phyloP scores from a whole-genome alignment of 2,797 vertebrate species.

The Varecia variegata region DNA sequence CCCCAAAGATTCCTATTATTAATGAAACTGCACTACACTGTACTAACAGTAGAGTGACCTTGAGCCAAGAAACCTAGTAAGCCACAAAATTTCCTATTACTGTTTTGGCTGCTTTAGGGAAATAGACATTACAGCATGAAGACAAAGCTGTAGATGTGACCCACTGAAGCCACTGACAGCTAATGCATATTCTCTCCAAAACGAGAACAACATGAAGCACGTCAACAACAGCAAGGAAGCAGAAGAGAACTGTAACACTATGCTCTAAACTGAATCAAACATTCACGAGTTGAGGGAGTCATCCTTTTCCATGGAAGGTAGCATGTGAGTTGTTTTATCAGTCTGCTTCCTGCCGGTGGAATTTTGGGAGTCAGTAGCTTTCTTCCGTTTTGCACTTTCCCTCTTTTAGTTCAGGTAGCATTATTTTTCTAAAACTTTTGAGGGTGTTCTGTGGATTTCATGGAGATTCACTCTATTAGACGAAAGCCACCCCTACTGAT shows the following conservation, averaged over 20 bases:
- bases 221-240: not conserved
- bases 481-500: too few relatives aligned
- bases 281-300: not conserved
- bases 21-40: not conserved
- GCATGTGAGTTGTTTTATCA: not conserved
- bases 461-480: too few relatives aligned
- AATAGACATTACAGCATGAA: not conserved
- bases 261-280: not conserved
- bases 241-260: not conserved
- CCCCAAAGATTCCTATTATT: not conserved
- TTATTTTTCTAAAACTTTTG: not conserved
- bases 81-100: not conserved
- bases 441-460: too few relatives aligned
- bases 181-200: not conserved
- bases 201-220: not conserved
- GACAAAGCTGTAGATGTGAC: not conserved
- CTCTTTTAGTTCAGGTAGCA: not conserved
- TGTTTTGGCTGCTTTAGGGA: not conserved
- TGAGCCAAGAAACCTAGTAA: not conserved
- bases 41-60: not conserved
- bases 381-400: not conserved
- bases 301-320: not conserved
- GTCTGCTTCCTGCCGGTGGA: not conserved
- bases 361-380: not conserved
- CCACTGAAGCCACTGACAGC: not conserved